Conservation (phyloP, 2,888 invertebrate species). For the Neoaliturus tenellus region DNA sequence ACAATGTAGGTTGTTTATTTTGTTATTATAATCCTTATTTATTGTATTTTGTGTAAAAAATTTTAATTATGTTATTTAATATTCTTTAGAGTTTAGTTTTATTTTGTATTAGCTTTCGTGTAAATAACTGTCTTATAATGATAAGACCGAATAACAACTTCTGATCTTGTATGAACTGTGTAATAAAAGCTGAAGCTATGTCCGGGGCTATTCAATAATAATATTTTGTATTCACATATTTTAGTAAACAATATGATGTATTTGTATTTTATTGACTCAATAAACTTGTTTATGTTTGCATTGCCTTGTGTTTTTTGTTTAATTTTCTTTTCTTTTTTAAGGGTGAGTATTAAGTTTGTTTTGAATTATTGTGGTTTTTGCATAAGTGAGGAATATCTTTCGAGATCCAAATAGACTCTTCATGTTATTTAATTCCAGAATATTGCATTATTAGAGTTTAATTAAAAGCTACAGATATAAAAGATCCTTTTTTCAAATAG, state of each 20-base stretch:
- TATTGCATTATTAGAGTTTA: no score
- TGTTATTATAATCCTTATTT: conserved; percentile 21
- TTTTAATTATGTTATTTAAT: conserved; percentile 36
- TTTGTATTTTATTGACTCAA: conserved; percentile 46
- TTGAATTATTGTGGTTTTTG: no score
- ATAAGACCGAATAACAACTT: neutral
- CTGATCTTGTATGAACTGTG: conserved; percentile 1
- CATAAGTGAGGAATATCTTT: no score
- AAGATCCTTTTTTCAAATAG: no score
- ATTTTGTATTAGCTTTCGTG: conserved; percentile 24
- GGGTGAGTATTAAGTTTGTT: neutral
- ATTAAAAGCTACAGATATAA: no score
- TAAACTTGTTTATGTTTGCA: conserved; percentile 58
- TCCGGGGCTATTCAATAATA: conserved; percentile 29
- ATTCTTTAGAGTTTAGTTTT: conserved; percentile 1
- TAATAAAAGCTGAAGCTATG: conserved; percentile 7
- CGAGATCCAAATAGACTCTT: no score
- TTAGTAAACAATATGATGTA: conserved; percentile 29
- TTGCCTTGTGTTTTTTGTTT: conserved; percentile 51
- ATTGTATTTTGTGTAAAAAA: conserved; percentile 34
- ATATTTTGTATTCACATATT: conserved; percentile 26
- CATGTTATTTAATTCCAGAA: no score
- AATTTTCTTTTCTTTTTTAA: neutral
- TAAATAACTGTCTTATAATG: conserved; percentile 15
- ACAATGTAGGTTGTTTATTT: conserved; percentile 34